Evolutionary conservation across 2,888 invertebrate genomes (phyloP).

Genomic region (Axea sp.): DNA sequence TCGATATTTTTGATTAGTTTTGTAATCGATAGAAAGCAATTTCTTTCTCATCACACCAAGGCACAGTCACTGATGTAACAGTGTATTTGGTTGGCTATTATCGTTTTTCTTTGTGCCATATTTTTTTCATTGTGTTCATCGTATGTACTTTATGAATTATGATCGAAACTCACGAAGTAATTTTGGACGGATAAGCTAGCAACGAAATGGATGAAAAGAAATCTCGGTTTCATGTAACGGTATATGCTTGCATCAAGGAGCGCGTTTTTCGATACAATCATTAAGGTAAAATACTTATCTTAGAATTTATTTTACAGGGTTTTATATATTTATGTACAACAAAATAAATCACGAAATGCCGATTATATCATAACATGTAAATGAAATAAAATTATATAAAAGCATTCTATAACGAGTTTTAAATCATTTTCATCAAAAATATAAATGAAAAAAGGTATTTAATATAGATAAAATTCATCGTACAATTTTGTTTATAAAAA

Average conservation of each 20-base stretch:
- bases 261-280: conserved; percentile 7
- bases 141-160: conserved; percentile 54
- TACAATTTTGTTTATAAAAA: no score
- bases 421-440: no score
- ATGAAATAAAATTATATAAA: no score
- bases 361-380: no score
- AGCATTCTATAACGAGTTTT: no score
- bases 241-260: not conserved
- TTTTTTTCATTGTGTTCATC: conserved; percentile 48
- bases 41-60: conserved; percentile 46
- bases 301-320: no score
- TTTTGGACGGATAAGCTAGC: conserved; percentile 42
- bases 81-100: conserved; percentile 36
- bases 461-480: no score
- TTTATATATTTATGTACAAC: no score
- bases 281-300: no score
- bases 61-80: conserved; percentile 39
- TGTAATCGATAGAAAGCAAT: conserved; percentile 53
- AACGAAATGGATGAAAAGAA: conserved; percentile 28
- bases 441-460: no score
- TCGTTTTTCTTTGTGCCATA: conserved; percentile 47
- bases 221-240: conserved; percentile 12
- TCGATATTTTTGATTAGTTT: conserved; percentile 40
- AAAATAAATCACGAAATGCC: no score
- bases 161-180: conserved; percentile 57